Conservation (phyloP, 2,113 vertebrate species). For the Phylloscopus trochilus region DNA sequence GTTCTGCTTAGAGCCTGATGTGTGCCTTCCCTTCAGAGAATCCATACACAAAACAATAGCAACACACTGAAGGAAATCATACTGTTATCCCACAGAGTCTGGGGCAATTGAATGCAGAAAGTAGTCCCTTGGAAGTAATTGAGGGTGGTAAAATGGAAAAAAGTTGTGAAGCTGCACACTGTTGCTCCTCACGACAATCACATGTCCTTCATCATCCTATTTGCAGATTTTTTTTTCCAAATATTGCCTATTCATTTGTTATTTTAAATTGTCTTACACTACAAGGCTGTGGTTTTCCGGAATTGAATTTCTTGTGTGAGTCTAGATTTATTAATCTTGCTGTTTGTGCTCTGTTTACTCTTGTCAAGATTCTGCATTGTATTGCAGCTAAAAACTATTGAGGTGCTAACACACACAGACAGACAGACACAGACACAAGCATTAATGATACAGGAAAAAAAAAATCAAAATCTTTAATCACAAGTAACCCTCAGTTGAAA, state of each 20-base stretch:
- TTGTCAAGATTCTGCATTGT: not conserved
- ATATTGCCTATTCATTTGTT: not conserved
- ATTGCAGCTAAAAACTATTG: not conserved
- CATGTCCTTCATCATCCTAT: not conserved
- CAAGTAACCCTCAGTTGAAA: not conserved
- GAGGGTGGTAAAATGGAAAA: not conserved
- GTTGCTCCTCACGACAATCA: not conserved
- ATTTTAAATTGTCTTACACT: not conserved
- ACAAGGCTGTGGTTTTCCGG: not conserved
- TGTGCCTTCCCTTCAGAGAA: not conserved
- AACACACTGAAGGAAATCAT: not conserved
- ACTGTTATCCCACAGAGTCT: not conserved
- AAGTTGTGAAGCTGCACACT: not conserved
- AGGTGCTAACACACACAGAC: not conserved
- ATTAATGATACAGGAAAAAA: not conserved
- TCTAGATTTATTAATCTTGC: not conserved
- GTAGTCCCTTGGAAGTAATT: not conserved
- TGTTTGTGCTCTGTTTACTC: not conserved
- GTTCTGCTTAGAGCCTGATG: not conserved
- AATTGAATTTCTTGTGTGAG: not conserved
- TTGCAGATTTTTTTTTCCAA: not conserved
- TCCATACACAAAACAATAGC: not conserved
- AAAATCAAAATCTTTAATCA: not conserved
- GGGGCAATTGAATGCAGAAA: not conserved
- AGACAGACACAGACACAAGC: not conserved